phyloP scores from a whole-genome alignment of 92 coral and sea anemone genomes.

The Diadumene lineata region DNA sequence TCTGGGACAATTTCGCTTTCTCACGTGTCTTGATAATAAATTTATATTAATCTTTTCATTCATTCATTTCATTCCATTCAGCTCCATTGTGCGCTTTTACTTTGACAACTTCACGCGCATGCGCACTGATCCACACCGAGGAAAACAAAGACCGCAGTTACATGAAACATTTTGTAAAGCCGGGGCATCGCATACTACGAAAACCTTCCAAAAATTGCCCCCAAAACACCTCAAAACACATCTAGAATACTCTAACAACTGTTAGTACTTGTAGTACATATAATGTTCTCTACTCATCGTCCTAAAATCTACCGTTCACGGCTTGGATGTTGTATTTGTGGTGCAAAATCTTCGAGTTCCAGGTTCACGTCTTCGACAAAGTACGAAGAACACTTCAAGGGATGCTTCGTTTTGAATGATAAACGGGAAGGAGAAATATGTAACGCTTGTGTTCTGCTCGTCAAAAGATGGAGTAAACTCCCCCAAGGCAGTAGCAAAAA shows the following conservation, averaged over 20 bases:
- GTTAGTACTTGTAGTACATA: background rate
- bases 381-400: slow-evolving; percentile 84
- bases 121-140: slow-evolving; percentile 15
- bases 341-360: slow-evolving; percentile 98
- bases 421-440: slow-evolving; percentile 93
- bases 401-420: slow-evolving; percentile 78
- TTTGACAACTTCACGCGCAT: slow-evolving; percentile 11
- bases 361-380: slow-evolving; percentile 92
- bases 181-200: slow-evolving; percentile 1
- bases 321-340: slow-evolving; percentile 97
- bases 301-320: slow-evolving; percentile 92
- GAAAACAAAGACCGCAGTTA: slow-evolving; percentile 22
- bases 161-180: background rate
- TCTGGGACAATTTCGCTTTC: background rate
- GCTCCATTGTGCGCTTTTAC: background rate
- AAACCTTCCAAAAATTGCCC: background rate
- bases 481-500: slow-evolving; percentile 83
- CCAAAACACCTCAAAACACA: background rate
- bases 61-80: background rate
- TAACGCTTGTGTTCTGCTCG: slow-evolving; percentile 97
- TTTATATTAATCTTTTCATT: background rate
- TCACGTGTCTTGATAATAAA: background rate
- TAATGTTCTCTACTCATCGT: slow-evolving; percentile 91
- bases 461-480: slow-evolving; percentile 93
- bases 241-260: slow-evolving; percentile 1